Conservation (phyloP, 2,797 vertebrate species). For the Scomberomorus guttatus region DNA sequence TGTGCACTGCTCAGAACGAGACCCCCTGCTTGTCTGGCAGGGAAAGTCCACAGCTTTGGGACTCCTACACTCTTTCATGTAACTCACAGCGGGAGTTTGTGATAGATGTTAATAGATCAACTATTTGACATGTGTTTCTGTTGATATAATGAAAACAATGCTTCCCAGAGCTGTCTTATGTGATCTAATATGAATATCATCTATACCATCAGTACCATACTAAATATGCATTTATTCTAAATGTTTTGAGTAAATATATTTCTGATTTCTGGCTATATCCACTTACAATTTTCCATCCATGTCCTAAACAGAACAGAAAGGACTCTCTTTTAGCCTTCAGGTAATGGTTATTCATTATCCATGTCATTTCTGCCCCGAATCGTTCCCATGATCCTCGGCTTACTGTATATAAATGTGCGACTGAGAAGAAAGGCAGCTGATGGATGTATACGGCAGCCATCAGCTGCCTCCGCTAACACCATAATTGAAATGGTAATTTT, state of each 20-base stretch:
- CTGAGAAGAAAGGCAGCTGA: slow-evolving; percentile 39
- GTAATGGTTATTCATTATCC: slow-evolving; percentile 47
- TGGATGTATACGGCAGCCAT: slow-evolving; percentile 39
- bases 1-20: slow-evolving; percentile 28
- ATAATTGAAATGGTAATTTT: slow-evolving; percentile 79
- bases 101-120: slow-evolving; percentile 21
- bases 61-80: slow-evolving; percentile 27
- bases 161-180: background rate
- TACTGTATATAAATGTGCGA: slow-evolving; percentile 36
- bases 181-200: background rate
- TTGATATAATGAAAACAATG: slow-evolving; percentile 17
- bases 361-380: slow-evolving; percentile 34
- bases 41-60: slow-evolving; percentile 15
- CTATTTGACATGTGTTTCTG: background rate
- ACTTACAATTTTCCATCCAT: background rate
- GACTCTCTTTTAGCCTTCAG: slow-evolving; percentile 11
- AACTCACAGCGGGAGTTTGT: slow-evolving; percentile 25
- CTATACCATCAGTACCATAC: background rate
- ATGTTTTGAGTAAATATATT: background rate
- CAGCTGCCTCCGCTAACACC: slow-evolving; percentile 50
- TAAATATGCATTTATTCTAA: background rate
- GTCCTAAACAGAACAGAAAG: background rate
- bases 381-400: slow-evolving; percentile 27
- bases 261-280: background rate
- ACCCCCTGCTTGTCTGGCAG: slow-evolving; percentile 29